Evolutionary conservation across 2,888 invertebrate genomes (phyloP).

Genomic region (Himalopsyche kuldschensis): DNA sequence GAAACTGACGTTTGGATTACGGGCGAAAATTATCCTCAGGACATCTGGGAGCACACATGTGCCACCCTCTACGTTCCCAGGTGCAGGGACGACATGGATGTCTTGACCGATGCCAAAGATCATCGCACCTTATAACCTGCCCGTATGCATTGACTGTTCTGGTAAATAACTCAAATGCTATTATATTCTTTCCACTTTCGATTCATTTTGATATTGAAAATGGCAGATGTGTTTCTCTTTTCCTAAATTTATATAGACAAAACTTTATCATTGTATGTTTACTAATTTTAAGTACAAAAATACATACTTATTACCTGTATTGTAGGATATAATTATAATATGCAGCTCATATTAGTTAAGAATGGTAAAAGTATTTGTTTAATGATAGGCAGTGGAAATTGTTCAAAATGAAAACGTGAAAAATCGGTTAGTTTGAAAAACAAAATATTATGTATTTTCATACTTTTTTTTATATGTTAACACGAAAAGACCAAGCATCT

Average conservation of each 20-base stretch:
- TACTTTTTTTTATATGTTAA: too few species aligned
- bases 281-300: not conserved
- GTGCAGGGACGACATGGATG: conserved; percentile 56
- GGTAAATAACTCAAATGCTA: not conserved
- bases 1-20: conserved; percentile 63
- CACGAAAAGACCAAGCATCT: too few species aligned
- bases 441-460: too few species aligned
- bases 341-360: not conserved
- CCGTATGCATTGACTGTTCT: not conserved
- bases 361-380: not conserved
- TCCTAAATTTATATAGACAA: not conserved
- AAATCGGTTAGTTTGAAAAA: too few species aligned
- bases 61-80: conserved; percentile 69
- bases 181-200: not conserved
- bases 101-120: conserved; percentile 43
- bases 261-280: not conserved
- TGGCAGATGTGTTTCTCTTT: not conserved
- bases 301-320: not conserved
- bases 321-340: not conserved
- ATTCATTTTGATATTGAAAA: not conserved
- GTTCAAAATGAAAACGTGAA: too few species aligned
- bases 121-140: conserved; percentile 28
- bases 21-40: conserved; percentile 65
- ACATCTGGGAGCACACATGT: conserved; percentile 73
- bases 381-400: too few species aligned